Evolutionary conservation across 1,140 invertebrate species (phyloP).

Genomic region (Plutomurus gul): DNA sequence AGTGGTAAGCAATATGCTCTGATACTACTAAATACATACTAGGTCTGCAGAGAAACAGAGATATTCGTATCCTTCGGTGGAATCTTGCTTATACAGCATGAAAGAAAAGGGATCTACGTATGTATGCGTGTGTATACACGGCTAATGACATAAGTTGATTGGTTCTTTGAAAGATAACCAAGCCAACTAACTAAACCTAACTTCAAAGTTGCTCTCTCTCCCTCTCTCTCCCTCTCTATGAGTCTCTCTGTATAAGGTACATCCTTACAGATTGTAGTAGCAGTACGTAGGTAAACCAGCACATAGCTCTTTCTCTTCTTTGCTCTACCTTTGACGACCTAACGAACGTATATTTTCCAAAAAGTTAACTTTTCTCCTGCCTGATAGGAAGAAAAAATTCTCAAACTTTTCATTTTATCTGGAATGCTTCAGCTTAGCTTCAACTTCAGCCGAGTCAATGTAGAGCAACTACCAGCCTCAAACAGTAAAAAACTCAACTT

Average conservation of each 20-base stretch:
- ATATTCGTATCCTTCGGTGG: no score
- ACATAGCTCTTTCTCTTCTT: no score
- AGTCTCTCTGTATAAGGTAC: no score
- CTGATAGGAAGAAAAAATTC: slow-evolving; percentile 21
- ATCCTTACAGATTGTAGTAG: no score
- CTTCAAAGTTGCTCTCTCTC: no score
- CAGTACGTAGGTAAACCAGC: no score
- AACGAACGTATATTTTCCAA: slow-evolving; percentile 22
- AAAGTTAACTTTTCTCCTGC: slow-evolving; percentile 42
- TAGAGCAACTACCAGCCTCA: neutral
- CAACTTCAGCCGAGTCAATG: slow-evolving; percentile 1
- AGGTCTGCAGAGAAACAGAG: no score
- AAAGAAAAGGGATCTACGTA: neutral
- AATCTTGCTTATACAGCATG: neutral
- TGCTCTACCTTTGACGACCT: neutral
- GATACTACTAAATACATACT: no score
- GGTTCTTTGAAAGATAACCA: slow-evolving; percentile 5
- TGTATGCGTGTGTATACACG: no score
- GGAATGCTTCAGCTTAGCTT: slow-evolving; percentile 34
- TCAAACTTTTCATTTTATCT: slow-evolving; percentile 45
- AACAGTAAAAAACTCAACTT: slow-evolving; percentile 4
- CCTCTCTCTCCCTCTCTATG: neutral
- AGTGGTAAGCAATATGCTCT: no score
- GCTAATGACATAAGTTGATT: slow-evolving; percentile 20
- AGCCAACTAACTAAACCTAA: no score